Conservation (phyloP, 2,888 invertebrate species). For the Patella depressa region DNA sequence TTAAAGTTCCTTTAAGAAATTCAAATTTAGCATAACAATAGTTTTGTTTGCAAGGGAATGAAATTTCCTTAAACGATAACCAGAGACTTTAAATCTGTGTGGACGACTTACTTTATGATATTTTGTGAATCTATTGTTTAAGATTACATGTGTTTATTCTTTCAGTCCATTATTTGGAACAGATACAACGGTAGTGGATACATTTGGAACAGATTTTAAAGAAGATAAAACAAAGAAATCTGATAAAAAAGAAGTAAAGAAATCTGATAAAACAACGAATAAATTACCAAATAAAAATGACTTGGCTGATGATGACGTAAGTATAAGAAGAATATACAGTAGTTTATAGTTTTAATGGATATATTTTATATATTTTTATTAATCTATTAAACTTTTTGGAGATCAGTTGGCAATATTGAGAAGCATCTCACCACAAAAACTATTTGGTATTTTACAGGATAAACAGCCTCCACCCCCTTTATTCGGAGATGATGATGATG, state of each 20-base stretch:
- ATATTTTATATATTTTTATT: too few relatives aligned
- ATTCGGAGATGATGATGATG: constrained; percentile 65
- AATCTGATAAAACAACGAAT: constrained; percentile 18
- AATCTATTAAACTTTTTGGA: too few relatives aligned
- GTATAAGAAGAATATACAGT: constrained; percentile 12
- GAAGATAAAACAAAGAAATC: constrained; percentile 29
- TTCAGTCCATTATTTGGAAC: constrained; percentile 45
- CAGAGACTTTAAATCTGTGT: too few relatives aligned
- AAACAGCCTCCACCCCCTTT: constrained; percentile 62
- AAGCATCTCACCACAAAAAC: too few relatives aligned
- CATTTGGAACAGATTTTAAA: constrained; percentile 41
- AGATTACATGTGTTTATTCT: background rate
- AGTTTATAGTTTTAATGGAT: too few relatives aligned
- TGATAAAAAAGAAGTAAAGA: constrained; percentile 30
- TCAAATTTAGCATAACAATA: too few relatives aligned
- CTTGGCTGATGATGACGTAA: constrained; percentile 51
- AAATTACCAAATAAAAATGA: constrained; percentile 35
- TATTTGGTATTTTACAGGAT: constrained; percentile 38
- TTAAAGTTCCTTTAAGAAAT: too few relatives aligned
- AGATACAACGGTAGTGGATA: constrained; percentile 54
- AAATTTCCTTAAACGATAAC: too few relatives aligned
- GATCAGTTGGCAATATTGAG: too few relatives aligned
- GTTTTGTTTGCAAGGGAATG: too few relatives aligned
- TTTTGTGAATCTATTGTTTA: too few relatives aligned
- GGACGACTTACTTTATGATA: too few relatives aligned